Base-by-base conservation (phyloP, 1,140 invertebrate species). In the Thrips palmi region DNA sequence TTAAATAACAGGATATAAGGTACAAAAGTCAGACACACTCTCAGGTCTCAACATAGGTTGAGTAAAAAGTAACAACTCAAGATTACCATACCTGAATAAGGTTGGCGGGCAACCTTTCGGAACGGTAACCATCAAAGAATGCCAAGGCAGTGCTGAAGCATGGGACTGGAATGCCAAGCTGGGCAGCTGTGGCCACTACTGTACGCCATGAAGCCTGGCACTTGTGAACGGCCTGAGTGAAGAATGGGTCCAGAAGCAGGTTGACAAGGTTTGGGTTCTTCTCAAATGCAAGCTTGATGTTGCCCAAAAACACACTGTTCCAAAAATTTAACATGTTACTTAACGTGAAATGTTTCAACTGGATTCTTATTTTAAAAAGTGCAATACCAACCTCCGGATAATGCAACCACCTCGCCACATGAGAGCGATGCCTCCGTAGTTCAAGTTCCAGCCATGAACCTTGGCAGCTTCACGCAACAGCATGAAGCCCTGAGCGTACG, bases 321-420 rank as follows among this genome's bases (percentile, higher is more conserved):
- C 2, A 42, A 21, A 42, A 41, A 39, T 45, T 22, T 42, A 36
- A 41, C n/a, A 7, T 28, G 11, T 36, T 11, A 28, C 27, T 36
- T 28, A 10, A 8, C 15, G 11, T 14, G 11, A 8, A 10, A 33
- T 33, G 10, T 34, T n/a, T n/a, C n/a, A n/a, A n/a, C n/a, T n/a
- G n/a, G n/a, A n/a, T n/a, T n/a, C n/a, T n/a, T n/a, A 25, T 18
- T 15, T 6, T 2, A 39, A 22, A 39, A 4, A 30, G 35, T 4
- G 14, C 21, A 11, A 32, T n/a, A 38, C 19, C 28, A 55, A 77
- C 74, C 77, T 93, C 54, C 92, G 71, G 52, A 97, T 99, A 52
- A 99, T 99, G 56, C 96, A 99, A 22, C 96, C 96, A 17, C 96
- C 96, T 46, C 94, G 70, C 96, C 96, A 99, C 94, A 99, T 99